Base-by-base conservation (phyloP, 1,140 invertebrate species). In the Saccostrea echinata region DNA sequence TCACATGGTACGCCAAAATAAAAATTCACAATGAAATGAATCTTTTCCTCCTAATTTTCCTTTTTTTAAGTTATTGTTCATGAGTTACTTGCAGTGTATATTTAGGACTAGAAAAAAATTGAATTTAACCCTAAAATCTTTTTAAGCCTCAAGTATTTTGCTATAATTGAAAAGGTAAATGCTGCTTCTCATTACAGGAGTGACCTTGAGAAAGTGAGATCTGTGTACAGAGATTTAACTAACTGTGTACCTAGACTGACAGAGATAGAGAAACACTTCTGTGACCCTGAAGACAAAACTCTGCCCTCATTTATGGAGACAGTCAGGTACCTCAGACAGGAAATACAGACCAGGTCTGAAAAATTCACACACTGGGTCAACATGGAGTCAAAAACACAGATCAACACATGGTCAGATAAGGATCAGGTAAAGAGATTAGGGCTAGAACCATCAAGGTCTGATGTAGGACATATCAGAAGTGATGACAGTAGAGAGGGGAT, bases 241-340 rank as follows among this genome's bases (percentile, higher is more conserved):
- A 27, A 76, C 24, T 16, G 68, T 30, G 27, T 76, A 16, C 27
- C 30, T 8, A 30, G 64, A 33, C 68, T 86, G 43, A 52, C 33
- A 35, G 51, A 64, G 18, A 18, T 86, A 71, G 84, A 51, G 33
- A 3, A 18, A 71, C 16, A 33, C n/a, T 86, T 86, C 43, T 27
- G 61, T 68, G 35, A 61, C 33, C 61, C 64, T 33, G 84, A 6
- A 13, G 24, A 71, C 16, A 53, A 61, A 30, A n/a, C 33, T n/a
- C 84, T 30, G 4, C 64, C 84, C 24, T 64, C 84, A 18, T 86
- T 76, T 35, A 71, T 68, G 1, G 84, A 86, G 1, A 76, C 84
- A 11, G 30, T 86, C 9, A 43, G 16, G 43, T 68, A n/a, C 33
- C 61, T 86, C 21, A 35, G 84, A 53, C 30, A 43, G 24, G 43